Base-by-base conservation (phyloP, 1,140 invertebrate genomes). In the Lineus longissimus region DNA sequence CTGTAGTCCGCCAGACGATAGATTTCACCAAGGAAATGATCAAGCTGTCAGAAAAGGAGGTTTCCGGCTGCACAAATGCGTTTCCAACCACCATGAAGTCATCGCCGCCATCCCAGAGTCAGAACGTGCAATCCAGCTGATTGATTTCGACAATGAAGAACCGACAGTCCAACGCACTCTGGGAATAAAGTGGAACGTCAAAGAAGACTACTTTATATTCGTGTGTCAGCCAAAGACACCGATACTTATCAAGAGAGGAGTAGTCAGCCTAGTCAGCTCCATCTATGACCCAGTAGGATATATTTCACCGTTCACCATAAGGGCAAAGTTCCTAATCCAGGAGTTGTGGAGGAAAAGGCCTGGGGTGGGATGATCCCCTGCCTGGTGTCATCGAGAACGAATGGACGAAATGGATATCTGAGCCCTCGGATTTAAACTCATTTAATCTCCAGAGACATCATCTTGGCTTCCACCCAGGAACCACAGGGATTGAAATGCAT, bases 271-370 rank as follows among this genome's bases (percentile, higher is more conserved):
- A 1, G 51, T 68, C 17, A 51, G 59, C 30, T 62, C 55, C 1
- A 55, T 68, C 1, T 65, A 30, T 65, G 67, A 68, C 62, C 63
- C 63, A 19, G 30, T 68, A 30, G 63, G 67, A 6, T 58, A 62
- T 59, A 33, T 62, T 7, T 30, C 59, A 29, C 68, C 65, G n/a
- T 60, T 61, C 27, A 31, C 61, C 11, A 31, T 69, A 17, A 0
- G 6, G 7, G 61, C 2, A 11, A 69, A 67, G 23, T 40, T 29
- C 22, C 51, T 69, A 11, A 40, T 69, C 1, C 61, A 69, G 33
- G 36, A 67, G 15, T 2, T 64, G n/a, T 66, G 62, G 33, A 43
- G 40, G n/a, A 22, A 25, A n/a, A 11, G 11, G 59, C 13, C 1
- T 54, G 0, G 56, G 19, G 19, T 69, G 68, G 65, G 65, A 69